Conservation (phyloP, 1,140 invertebrate genomes). For the Zaprionus camerounensis region DNA sequence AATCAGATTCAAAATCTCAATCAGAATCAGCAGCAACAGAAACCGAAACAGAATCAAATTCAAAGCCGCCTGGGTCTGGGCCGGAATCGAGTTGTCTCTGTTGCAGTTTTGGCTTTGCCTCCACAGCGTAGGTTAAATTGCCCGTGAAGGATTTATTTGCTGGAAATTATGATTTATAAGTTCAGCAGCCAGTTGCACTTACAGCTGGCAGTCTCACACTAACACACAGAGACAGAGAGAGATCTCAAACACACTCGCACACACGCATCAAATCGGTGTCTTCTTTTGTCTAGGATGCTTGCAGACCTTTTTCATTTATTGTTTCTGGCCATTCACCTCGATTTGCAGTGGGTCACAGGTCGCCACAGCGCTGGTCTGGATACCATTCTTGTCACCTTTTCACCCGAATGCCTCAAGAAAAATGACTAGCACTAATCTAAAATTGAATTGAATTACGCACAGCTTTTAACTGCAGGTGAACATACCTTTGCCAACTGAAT, state of each 20-base stretch:
- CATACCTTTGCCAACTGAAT: slow-evolving; percentile 14
- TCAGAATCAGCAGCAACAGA: slow-evolving; percentile 22
- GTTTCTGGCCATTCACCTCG: slow-evolving; percentile 67
- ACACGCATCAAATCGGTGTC: slow-evolving; percentile 41
- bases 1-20: slow-evolving; percentile 22
- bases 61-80: slow-evolving; percentile 16
- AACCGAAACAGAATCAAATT: slow-evolving; percentile 36
- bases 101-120: slow-evolving; percentile 64
- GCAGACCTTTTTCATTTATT: slow-evolving; percentile 54
- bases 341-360: slow-evolving; percentile 50
- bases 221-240: slow-evolving; percentile 10
- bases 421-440: slow-evolving; percentile 42
- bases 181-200: slow-evolving; percentile 61
- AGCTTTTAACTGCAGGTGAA: slow-evolving; percentile 55
- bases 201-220: slow-evolving; percentile 40
- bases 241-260: slow-evolving; percentile 4
- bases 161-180: slow-evolving; percentile 81
- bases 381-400: slow-evolving; percentile 1
- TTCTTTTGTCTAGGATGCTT: slow-evolving; percentile 21
- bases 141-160: slow-evolving; percentile 81
- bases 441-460: slow-evolving; percentile 65
- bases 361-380: neutral
- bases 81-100: slow-evolving; percentile 46
- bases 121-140: slow-evolving; percentile 67
- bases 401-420: slow-evolving; percentile 27